Base-by-base conservation (phyloP, 35 echinoderm and acorn worm genomes). In the Eucidaris tribuloides region DNA sequence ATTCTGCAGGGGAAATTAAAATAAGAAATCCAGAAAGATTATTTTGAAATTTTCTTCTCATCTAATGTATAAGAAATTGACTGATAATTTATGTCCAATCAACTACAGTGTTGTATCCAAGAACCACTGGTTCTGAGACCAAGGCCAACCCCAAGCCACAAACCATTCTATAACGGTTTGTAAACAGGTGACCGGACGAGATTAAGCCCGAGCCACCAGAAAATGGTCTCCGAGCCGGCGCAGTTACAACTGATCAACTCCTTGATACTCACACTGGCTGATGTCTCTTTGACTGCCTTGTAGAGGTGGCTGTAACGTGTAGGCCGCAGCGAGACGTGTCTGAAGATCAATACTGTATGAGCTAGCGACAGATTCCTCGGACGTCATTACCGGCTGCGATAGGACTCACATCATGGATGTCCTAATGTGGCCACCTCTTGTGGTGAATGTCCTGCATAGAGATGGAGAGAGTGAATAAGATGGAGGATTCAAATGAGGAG, bases 321-420 rank as follows among this genome's bases (percentile, higher is more conserved):
- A 97, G 17, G 85, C 85, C 31, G 94, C 43, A 97, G 78, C 29
- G 85, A 77, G 81, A 80, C 7, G 71, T 86, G 18, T 92, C 94
- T 15, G 89, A n/a, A 92, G 45, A 97, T 97, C 85, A 92, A n/a
- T n/a, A 92, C 65, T 97, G 94, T 43, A 97, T 97, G n/a, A 97
- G 76, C 90, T 92, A 45, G 94, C 83, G 74, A 97, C 94, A 5
- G 94, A 92, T 60, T 97, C 94, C 15, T 92, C 94, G 1, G 45
- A 97, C 94, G 80, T 97, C 68, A 62, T 97, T 97, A 57, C 94
- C 89, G 54, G 94, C 94, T 33, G 85, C 85, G 14, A 89, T 43
- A 97, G 54, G 7, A 92, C 90, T 81, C 89, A 79, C 94, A 97
- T 97, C 94, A 97, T 97, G 50, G 94, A n/a, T 97, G 86, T 97